phyloP scores from a whole-genome alignment of 2,113 vertebrate genomes.

The Datnioides undecimradiatus region DNA sequence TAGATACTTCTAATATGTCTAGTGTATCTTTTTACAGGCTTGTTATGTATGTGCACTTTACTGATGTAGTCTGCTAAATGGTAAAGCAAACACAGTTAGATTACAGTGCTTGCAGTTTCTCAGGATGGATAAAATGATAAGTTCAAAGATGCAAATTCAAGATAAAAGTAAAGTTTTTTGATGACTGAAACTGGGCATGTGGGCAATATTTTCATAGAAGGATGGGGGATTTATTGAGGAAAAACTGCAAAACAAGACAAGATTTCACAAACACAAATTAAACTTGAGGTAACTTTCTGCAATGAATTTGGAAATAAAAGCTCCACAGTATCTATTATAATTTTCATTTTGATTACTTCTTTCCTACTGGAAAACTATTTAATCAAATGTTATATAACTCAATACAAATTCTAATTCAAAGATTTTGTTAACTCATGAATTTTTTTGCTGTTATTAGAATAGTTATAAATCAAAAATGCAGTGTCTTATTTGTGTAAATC shows the following conservation, averaged over 20 bases:
- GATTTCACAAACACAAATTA: conserved; percentile 1
- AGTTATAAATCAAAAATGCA: too few species aligned
- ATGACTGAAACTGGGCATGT: neutral
- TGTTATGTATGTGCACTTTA: neutral
- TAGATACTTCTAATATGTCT: too few species aligned
- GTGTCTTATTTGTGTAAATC: too few species aligned
- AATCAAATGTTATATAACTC: neutral
- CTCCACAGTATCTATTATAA: neutral
- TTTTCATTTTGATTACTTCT: neutral
- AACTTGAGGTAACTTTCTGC: neutral
- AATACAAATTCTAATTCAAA: neutral
- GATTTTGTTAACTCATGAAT: neutral
- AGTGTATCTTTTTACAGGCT: neutral
- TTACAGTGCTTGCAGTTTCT: neutral
- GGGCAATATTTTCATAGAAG: neutral
- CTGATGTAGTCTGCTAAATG: neutral
- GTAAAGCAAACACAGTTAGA: neutral
- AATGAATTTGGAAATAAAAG: neutral
- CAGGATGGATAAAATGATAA: neutral
- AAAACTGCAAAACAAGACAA: neutral
- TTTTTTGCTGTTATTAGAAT: too few species aligned
- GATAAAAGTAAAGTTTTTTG: neutral
- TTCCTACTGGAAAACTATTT: neutral
- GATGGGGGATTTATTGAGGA: neutral
- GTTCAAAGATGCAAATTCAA: neutral